phyloP scores from a whole-genome alignment of 2,797 vertebrate species.

The Melanotaenia boesemani region DNA sequence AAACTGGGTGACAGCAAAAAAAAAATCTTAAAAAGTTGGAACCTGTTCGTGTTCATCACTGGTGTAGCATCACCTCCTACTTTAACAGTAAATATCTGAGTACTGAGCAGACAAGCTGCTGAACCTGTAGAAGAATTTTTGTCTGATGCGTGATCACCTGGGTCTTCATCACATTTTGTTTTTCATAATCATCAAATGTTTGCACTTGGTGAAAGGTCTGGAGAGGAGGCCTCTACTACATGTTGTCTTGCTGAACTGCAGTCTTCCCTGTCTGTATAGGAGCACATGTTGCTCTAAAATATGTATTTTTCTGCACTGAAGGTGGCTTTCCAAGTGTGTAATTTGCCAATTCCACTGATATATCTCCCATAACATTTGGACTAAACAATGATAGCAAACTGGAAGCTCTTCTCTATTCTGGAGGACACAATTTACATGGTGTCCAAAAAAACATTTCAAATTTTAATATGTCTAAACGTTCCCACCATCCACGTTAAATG shows the following conservation, averaged over 20 bases:
- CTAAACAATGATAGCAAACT: background rate
- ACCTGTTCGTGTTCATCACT: background rate
- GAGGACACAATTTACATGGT: background rate
- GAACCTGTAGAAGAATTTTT: background rate
- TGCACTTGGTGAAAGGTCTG: background rate
- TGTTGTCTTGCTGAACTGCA: background rate
- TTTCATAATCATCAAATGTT: background rate
- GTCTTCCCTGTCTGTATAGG: background rate
- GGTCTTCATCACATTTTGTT: background rate
- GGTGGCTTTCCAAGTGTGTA: background rate
- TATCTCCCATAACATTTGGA: background rate
- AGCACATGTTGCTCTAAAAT: background rate
- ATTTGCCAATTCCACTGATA: background rate
- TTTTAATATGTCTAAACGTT: too few relatives aligned
- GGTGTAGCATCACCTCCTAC: background rate
- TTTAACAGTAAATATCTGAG: background rate
- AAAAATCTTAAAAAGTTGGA: background rate
- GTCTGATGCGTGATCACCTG: background rate
- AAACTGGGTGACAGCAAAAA: background rate
- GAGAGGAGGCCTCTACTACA: background rate
- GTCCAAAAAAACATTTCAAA: too few relatives aligned
- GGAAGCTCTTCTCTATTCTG: background rate
- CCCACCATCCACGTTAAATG: background rate
- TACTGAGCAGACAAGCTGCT: background rate
- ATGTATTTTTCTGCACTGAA: background rate